Percentiles rank a stretch among this genome's conserved stretches.
phyloP scores from a whole-genome alignment of 2,888 invertebrate species.

The Lysandra coridon region DNA sequence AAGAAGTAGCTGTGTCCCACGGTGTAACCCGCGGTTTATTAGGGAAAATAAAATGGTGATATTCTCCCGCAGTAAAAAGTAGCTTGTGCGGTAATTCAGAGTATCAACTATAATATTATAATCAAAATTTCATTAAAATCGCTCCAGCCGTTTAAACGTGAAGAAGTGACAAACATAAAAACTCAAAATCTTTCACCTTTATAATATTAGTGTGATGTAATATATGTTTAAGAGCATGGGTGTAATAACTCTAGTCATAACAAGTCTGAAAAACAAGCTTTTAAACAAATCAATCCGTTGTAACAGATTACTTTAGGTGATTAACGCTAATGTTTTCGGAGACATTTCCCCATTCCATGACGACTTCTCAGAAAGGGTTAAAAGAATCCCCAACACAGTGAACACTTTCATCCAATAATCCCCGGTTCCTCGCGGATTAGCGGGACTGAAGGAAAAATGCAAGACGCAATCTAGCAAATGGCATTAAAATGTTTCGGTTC shows the following conservation, averaged over 20 bases:
- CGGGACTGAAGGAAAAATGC: constrained; percentile 75
- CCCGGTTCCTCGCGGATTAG: constrained; percentile 76
- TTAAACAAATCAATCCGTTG: background rate
- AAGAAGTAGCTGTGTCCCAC: no score
- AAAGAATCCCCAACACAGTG: constrained; percentile 74
- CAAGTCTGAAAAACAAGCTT: background rate
- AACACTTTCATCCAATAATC: constrained; percentile 75
- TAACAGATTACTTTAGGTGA: background rate
- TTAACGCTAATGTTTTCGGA: constrained; percentile 63
- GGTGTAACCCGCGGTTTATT: no score
- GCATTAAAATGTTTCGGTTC: constrained; percentile 79
- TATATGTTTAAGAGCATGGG: no score
- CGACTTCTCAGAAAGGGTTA: constrained; percentile 60
- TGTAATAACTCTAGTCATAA: no score
- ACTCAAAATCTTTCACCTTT: background rate
- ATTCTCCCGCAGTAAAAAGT: no score
- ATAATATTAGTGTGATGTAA: no score
- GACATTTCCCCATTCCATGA: constrained; percentile 69
- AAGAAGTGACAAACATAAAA: no score
- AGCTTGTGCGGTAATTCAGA: no score
- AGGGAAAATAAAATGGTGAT: no score
- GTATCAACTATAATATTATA: no score
- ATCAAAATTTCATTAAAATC: background rate
- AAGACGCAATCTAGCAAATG: constrained; percentile 80
- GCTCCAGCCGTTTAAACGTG: background rate